A percentile compares a stretch with the other conserved stretches of the same genome.
phyloP scores from a whole-genome alignment of 2,888 invertebrate species.

The Hypolimnas misippus region DNA sequence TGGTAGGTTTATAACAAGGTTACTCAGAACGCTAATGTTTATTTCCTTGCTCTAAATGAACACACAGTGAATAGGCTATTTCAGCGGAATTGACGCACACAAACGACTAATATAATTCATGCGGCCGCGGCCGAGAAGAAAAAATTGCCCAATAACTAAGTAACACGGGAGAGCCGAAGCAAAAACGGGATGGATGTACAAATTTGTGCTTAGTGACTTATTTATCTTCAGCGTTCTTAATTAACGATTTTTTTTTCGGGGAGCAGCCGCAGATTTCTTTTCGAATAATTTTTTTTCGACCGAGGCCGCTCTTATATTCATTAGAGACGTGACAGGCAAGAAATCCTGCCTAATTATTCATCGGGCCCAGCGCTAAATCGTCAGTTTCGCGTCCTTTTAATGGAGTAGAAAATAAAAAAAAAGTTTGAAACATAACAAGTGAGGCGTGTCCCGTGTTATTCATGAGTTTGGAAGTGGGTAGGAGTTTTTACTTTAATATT shows the following conservation, averaged over 20 bases:
- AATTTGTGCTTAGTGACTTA: slow-evolving; percentile 78
- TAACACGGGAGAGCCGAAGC: slow-evolving; percentile 59
- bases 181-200: slow-evolving; percentile 76
- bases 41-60: slow-evolving; percentile 60
- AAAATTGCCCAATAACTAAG: slow-evolving; percentile 72
- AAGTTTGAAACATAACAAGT: slow-evolving; percentile 78
- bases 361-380: slow-evolving; percentile 74
- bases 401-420: slow-evolving; percentile 73
- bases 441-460: slow-evolving; percentile 74
- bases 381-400: slow-evolving; percentile 70
- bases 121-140: slow-evolving; percentile 53
- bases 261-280: slow-evolving; percentile 68
- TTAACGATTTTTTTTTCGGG: slow-evolving; percentile 68
- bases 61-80: slow-evolving; percentile 62
- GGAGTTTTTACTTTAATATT: slow-evolving; percentile 56
- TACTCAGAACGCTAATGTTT: slow-evolving; percentile 52
- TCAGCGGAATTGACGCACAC: slow-evolving; percentile 65
- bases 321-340: slow-evolving; percentile 79
- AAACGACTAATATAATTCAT: slow-evolving; percentile 70
- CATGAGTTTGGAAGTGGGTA: slow-evolving; percentile 66
- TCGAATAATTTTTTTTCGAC: slow-evolving; percentile 55
- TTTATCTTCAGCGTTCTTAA: slow-evolving; percentile 72
- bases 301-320: slow-evolving; percentile 74
- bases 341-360: slow-evolving; percentile 81
- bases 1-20: slow-evolving; percentile 48